Base-by-base conservation (phyloP, 1,140 invertebrate species). In the Magallana gigas region DNA sequence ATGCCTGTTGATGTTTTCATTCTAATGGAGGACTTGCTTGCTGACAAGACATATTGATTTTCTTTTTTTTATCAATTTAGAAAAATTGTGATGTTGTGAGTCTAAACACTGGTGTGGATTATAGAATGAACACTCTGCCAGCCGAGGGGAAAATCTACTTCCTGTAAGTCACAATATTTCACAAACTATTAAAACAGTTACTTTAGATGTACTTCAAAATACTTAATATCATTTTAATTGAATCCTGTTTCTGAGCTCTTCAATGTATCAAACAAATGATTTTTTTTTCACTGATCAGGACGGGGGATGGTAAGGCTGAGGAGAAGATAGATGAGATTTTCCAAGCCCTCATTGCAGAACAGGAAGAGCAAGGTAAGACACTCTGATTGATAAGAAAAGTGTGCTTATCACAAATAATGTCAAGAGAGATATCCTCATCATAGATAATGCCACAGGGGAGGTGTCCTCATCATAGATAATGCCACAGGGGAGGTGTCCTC, bases 71-170 rank as follows among this genome's bases (percentile, higher is more conserved):
- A 14, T 84, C 88, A 90, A 56, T 86, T 4, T 48, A 94, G 95
- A 95, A 96, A 90, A 97, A 97, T 93, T 98, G 98, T 95, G 92
- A 96, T 90, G 95, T 98, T 14, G 94, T 97, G 36, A 96, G 96
- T 89, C 94, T 99, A 84, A 98, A 99, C 95, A 99, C 98, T 18
- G 98, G 98, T 9, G 97, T 99, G 91, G 99, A 99, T 95, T 99
- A 99, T 95, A 96, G 91, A 96, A 96, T 91, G 93, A 90, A 92
- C 76, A 91, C 93, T 8, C 93, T 96, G 94, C 88, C 93, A n/a
- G 86, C 91, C 7, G 91, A 92, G 84, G 93, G 94, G 56, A 90
- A 92, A 94, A 95, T 88, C 90, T 98, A 97, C 94, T 98, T 98
- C 95, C 95, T 97, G 97, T 97, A 95, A 95, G 96, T 95, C 18